Conservation (phyloP, 53 echinoderm and acorn worm genomes). For the Echinarachnius parma region DNA sequence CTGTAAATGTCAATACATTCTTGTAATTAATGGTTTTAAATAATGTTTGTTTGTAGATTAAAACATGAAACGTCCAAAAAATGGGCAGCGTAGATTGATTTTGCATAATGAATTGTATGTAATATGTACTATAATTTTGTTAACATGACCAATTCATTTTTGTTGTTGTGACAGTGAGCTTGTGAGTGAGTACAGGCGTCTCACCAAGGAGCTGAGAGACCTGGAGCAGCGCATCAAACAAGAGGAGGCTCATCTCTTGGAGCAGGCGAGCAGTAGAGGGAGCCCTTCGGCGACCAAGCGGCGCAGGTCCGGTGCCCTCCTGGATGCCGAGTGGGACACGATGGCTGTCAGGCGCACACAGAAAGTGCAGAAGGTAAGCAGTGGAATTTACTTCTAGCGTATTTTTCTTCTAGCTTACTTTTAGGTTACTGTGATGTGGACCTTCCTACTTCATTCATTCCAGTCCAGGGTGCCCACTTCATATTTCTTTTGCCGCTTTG, state of each 20-base stretch:
- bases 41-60: too few relatives aligned
- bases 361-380: constrained; percentile 87
- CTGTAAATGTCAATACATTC: too few relatives aligned
- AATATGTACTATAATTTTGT: too few relatives aligned
- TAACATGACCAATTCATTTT: too few relatives aligned
- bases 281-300: constrained; percentile 54
- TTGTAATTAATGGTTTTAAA: too few relatives aligned
- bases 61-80: too few relatives aligned
- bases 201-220: constrained; percentile 73
- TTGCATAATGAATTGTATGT: too few relatives aligned
- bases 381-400: background rate
- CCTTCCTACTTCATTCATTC: too few relatives aligned
- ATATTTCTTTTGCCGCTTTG: background rate
- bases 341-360: constrained; percentile 79
- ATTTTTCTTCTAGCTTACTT: background rate
- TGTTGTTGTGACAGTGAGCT: constrained; percentile 76
- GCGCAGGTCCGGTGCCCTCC: constrained; percentile 57
- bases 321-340: constrained; percentile 74
- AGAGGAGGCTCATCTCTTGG: constrained; percentile 53
- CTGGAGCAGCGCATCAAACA: constrained; percentile 64
- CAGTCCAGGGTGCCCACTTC: too few relatives aligned
- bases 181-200: constrained; percentile 65
- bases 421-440: too few relatives aligned
- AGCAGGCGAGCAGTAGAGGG: constrained; percentile 56
- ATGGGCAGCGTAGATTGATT: too few relatives aligned